Conservation (phyloP, 2,888 invertebrate genomes). For the Apamea monoglypha region DNA sequence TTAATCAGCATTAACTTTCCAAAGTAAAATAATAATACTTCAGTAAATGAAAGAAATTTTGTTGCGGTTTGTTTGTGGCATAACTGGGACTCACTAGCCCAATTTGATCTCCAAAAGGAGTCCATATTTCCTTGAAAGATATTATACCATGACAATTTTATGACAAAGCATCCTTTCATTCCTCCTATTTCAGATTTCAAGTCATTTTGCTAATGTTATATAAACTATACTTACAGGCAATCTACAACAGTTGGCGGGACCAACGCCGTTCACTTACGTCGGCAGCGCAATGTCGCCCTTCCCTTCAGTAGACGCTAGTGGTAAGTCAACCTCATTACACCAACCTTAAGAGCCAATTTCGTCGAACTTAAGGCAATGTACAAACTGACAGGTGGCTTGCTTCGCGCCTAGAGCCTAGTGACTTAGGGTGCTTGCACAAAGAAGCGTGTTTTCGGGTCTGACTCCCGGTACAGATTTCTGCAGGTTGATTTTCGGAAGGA, state of each 20-base stretch:
- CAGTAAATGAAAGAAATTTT: not conserved
- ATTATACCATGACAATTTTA: not conserved
- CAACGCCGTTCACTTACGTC: slow-evolving; percentile 86
- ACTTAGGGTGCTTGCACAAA: too few species aligned
- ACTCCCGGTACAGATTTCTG: too few species aligned
- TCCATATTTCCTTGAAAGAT: not conserved
- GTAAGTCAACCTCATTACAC: slow-evolving; percentile 68
- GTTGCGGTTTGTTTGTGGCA: not conserved
- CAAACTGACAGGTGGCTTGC: not conserved
- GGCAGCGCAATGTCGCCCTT: slow-evolving; percentile 80
- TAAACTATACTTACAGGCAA: slow-evolving; percentile 73
- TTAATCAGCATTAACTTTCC: too few species aligned
- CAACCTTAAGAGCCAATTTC: not conserved
- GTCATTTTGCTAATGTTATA: not conserved
- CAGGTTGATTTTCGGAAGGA: too few species aligned
- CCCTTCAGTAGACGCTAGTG: slow-evolving; percentile 76
- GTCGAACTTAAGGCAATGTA: not conserved
- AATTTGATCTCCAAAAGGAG: not conserved
- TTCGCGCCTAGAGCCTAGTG: too few species aligned
- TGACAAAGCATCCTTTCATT: not conserved
- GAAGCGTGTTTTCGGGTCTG: too few species aligned
- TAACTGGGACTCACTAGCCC: not conserved
- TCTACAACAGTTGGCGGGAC: slow-evolving; percentile 85
- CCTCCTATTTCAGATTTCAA: not conserved
- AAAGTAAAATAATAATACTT: not conserved